Base-by-base conservation (phyloP, 2,113 vertebrate genomes). In the Oreochromis tanganicae region DNA sequence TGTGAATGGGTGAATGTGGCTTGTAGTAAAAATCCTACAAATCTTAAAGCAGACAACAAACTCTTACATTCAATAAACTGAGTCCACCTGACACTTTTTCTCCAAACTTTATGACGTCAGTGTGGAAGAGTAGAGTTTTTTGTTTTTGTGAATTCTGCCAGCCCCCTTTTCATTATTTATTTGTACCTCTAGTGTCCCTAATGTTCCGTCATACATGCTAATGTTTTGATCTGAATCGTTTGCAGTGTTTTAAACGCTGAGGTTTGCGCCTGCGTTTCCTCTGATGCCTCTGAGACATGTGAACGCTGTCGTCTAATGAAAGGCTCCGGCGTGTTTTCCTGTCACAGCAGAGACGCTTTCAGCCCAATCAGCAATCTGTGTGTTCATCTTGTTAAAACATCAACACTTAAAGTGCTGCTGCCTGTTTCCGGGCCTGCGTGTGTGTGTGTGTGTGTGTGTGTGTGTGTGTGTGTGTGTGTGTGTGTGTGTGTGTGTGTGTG, bases 321-420 rank as follows among this genome's bases (percentile, higher is more conserved):
- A 71, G 66, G 68, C 75, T 9, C n/a, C 6, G 4, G 0, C 11
- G 0, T 36, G 48, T 80, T 14, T 14, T n/a, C 55, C 16, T 32
- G 56, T 29, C 12, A 43, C 52, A 29, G 55, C 55, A n/a, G 50
- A 73, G 86, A 48, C 2, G 38, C 5, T 1, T 29, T 52, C 79
- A 34, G 75, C 14, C 59, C n/a, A 38, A 87, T 80, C 82, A 24
- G 9, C 21, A 16, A 73, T 80, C 80, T 75, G 83, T 4, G 54
- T 83, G 73, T 86, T 86, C 36, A 17, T 68, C 84, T 84, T 81
- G 84, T 86, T 68, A 75, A 78, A 79, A 86, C 84, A 36, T 88
- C 87, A 87, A 82, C 90, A 87, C 84, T 80, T 84, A 55, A 79
- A 84, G 54, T 16, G 27, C 52, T 48, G 54, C 43, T 9, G 52